These are phyloP conservation scores for Spilarctia lutea DNA, from an alignment of 2,888 invertebrate species.

Conservation along the genomic window DNA sequence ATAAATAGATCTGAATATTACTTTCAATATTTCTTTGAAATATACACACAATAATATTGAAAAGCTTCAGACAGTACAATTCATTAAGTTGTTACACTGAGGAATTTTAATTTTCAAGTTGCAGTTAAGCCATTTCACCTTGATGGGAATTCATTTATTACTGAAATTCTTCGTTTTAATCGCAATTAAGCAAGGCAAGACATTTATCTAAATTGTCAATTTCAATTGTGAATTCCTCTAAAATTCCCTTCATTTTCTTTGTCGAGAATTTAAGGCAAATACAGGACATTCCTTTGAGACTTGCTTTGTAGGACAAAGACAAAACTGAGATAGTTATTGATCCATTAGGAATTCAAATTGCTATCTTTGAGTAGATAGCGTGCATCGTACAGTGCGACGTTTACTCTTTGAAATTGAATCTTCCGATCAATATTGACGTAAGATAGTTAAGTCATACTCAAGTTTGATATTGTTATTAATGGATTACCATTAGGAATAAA, in stretches of 20 bases:
- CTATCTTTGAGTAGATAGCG: constrained; percentile 45
- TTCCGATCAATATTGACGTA: not conserved
- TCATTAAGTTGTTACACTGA: constrained; percentile 1
- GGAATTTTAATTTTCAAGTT: constrained; percentile 15
- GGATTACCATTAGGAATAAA: not conserved
- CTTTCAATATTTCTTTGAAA: not conserved
- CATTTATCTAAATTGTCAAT: constrained; percentile 63
- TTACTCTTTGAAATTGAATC: constrained; percentile 32
- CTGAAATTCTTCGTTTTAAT: constrained; percentile 54
- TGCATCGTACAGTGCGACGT: constrained; percentile 34
- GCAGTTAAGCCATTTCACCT: constrained; percentile 24
- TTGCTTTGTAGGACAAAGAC: constrained; percentile 51
- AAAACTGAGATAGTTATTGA: constrained; percentile 59
- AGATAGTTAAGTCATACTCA: not conserved
- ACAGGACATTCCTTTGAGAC: constrained; percentile 57
- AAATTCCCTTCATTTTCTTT: constrained; percentile 60
- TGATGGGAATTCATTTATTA: constrained; percentile 46
- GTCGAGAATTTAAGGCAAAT: constrained; percentile 57
- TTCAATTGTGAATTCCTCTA: constrained; percentile 64
- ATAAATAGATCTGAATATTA: not conserved
- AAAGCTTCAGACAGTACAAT: constrained; percentile 1
- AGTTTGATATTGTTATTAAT: not conserved
- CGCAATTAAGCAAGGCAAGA: constrained; percentile 58
- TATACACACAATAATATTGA: not conserved
- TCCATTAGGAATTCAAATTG: constrained; percentile 57